These are phyloP conservation scores for Protaetia brevitarsis DNA, from an alignment of 1,140 invertebrate species.

Conservation along the genomic window DNA sequence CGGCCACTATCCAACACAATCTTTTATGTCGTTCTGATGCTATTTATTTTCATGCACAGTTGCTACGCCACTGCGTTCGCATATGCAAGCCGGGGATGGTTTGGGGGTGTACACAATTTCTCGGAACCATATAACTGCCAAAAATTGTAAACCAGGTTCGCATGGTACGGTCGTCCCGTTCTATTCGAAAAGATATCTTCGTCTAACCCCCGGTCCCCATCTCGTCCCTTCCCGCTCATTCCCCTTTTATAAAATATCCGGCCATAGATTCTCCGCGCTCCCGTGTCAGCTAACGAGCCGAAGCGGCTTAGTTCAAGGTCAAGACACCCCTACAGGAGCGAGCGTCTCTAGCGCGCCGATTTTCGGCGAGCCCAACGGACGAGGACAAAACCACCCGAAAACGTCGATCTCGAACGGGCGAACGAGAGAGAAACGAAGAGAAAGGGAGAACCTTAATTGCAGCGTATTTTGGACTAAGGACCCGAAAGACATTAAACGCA, in stretches of 20 bases:
- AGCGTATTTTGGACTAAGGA: conserved; percentile 19
- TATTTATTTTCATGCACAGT: neutral
- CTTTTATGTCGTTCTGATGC: neutral
- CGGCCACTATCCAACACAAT: too few relatives aligned
- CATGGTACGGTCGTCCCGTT: neutral
- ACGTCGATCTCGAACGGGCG: neutral
- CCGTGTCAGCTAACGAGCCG: conserved; percentile 16
- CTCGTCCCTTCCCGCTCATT: neutral
- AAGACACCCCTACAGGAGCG: conserved; percentile 10
- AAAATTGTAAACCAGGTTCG: conserved; percentile 13
- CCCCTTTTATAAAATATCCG: neutral
- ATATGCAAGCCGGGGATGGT: conserved; percentile 1
- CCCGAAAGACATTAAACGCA: conserved; percentile 18
- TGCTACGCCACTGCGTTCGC: conserved; percentile 1
- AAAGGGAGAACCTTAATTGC: conserved; percentile 5
- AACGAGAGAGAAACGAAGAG: neutral
- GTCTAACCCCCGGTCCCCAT: neutral
- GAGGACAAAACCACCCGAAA: neutral
- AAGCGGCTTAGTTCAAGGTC: conserved; percentile 19
- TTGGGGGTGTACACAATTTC: conserved; percentile 11
- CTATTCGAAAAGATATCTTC: neutral
- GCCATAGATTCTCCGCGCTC: conserved; percentile 15
- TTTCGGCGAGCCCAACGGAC: neutral
- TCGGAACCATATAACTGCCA: conserved; percentile 21
- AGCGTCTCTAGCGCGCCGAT: neutral